These are phyloP conservation scores for Ditula angustiorana DNA, from an alignment of 2,888 invertebrate species.

Conservation along the genomic window DNA sequence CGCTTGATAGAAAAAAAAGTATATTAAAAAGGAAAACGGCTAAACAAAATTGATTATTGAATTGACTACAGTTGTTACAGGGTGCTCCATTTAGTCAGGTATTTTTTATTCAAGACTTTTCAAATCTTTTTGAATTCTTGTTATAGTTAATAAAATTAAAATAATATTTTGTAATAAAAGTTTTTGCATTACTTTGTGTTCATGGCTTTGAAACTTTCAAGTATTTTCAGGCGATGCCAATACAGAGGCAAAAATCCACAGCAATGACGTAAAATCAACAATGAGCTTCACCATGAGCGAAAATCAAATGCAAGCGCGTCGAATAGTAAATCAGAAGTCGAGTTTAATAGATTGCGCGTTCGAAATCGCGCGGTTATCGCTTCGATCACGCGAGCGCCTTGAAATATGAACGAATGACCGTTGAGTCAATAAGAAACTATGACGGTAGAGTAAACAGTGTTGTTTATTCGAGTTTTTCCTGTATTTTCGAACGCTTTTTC, in stretches of 20 bases:
- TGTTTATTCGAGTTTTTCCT: constrained; percentile 28
- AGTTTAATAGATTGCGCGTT: constrained; percentile 54
- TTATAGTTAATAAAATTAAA: no score
- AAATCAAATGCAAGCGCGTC: constrained; percentile 45
- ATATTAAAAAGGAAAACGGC: constrained; percentile 52
- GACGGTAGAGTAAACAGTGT: constrained; percentile 19
- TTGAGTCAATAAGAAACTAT: constrained; percentile 31
- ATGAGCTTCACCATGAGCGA: constrained; percentile 41
- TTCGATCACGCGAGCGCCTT: constrained; percentile 54
- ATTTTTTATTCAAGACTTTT: constrained; percentile 10
- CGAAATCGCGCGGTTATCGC: constrained; percentile 50
- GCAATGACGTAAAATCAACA: constrained; percentile 5
- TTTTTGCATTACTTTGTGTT: not conserved
- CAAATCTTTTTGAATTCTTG: not conserved
- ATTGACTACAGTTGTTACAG: constrained; percentile 49
- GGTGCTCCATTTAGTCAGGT: constrained; percentile 50
- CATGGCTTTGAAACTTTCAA: not conserved
- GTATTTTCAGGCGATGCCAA: not conserved
- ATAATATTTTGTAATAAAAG: no score
- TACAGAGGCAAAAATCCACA: not conserved
- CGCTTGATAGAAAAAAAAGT: constrained; percentile 74
- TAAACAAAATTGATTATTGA: constrained; percentile 15
- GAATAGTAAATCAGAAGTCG: constrained; percentile 48
- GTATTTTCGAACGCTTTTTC: constrained; percentile 12
- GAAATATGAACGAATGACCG: constrained; percentile 45